Percentiles rank a stretch among this genome's conserved stretches.
Evolutionary conservation across 2,888 invertebrate genomes (phyloP).

Genomic region (Netelia virgata): DNA sequence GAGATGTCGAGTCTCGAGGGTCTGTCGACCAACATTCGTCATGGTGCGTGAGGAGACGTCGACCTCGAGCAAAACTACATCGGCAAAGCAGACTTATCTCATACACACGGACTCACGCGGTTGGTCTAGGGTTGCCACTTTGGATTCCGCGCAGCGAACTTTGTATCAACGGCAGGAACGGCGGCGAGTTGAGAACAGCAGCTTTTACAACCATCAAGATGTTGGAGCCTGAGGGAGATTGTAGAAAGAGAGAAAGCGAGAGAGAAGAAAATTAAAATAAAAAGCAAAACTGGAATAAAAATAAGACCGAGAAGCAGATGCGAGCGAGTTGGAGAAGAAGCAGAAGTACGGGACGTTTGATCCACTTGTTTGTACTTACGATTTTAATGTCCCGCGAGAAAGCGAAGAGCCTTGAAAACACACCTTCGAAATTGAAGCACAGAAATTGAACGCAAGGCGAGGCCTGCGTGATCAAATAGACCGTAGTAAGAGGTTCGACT

Average conservation of each 20-base stretch:
- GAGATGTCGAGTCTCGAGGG: constrained; percentile 49
- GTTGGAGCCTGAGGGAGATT: neutral
- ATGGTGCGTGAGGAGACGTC: constrained; percentile 80
- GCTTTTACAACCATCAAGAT: constrained; percentile 7
- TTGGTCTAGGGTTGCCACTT: constrained; percentile 22
- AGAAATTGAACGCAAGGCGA: no score
- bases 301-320: neutral
- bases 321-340: neutral
- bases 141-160: constrained; percentile 39
- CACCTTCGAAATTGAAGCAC: neutral
- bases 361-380: constrained; percentile 10
- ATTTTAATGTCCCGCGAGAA: neutral
- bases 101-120: neutral
- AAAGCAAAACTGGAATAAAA: neutral
- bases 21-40: constrained; percentile 79
- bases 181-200: constrained; percentile 8
- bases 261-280: neutral
- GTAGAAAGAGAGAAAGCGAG: neutral
- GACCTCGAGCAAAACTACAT: constrained; percentile 75
- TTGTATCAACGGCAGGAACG: constrained; percentile 6
- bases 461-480: no score
- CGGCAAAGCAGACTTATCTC: neutral
- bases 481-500: no score
- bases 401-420: neutral
- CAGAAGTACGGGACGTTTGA: neutral